Base-by-base conservation (phyloP, 1,140 invertebrate genomes). In the Orchesella cincta region DNA sequence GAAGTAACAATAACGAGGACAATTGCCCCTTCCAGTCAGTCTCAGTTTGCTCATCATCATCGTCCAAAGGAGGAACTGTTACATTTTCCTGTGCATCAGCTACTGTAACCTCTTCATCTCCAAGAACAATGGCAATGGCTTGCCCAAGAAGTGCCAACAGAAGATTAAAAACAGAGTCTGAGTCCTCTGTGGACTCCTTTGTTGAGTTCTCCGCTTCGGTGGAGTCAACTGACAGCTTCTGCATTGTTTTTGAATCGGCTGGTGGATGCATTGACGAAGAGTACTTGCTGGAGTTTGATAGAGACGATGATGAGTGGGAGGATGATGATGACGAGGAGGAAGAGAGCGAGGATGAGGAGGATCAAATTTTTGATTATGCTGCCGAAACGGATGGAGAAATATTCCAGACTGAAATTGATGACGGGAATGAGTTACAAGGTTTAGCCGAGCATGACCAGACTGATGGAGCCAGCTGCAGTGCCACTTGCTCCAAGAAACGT, bases 141-240 rank as follows among this genome's bases (percentile, higher is more conserved):
- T 57, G 52, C 23, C 52, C 52, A n/a, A 67, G 62, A 29, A 12
- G 39, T 8, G 39, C 39, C n/a, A n/a, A n/a, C n/a, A n/a, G n/a
- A n/a, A 29, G 62, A 16, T 16, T 29, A 5, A 8, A 67, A 14
- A 67, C 62, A 12, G 62, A 67, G 62, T 67, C 62, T 33, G 62
- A 67, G 62, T 67, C 62, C 26, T 67, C 62, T 2, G 31, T 29
- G 8, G 62, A 67, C n/a, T 67, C 62, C 28, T 67, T 31, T 33
- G 31, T 67, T 16, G 62, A 67, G 31, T 67, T 67, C 31, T 67
- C 62, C 29, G 26, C 23, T 23, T 67, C 62, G 3, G 62, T 67
- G 26, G 62, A 67, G 62, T 67, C 62, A 33, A 67, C 62, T 12
- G 62, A 67, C 62, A 67, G 62, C 62, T 67, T 67, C 62, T 67